Conservation (phyloP, 2,888 invertebrate genomes). For the Euclidia mi region DNA sequence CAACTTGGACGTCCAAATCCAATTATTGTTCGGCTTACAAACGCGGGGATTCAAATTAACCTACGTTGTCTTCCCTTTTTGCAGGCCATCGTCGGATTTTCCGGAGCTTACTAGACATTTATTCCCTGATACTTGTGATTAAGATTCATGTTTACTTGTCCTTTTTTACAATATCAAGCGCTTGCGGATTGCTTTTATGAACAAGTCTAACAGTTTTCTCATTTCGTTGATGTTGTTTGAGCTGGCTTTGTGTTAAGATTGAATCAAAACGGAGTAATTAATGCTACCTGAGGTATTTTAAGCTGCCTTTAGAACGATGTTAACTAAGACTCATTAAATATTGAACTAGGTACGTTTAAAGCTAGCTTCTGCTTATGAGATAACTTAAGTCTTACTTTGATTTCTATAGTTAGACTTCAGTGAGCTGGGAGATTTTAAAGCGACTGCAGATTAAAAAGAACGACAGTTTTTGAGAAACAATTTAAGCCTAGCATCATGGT, state of each 20-base stretch:
- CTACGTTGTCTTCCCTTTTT: constrained; percentile 77
- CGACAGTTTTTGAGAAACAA: too few species aligned
- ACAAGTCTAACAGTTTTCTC: constrained; percentile 52
- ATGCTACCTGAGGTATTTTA: constrained; percentile 16
- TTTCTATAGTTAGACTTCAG: too few species aligned
- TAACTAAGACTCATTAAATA: constrained; percentile 37
- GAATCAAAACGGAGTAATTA: constrained; percentile 27
- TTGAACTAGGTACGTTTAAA: constrained; percentile 1
- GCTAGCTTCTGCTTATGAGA: too few species aligned
- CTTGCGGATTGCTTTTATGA: constrained; percentile 56
- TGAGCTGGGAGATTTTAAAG: too few species aligned
- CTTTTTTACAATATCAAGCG: constrained; percentile 50
- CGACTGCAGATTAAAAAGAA: too few species aligned
- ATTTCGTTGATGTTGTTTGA: constrained; percentile 50
- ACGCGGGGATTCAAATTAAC: constrained; percentile 85
- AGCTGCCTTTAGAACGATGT: constrained; percentile 34
- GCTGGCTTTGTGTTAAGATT: constrained; percentile 41
- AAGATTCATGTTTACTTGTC: constrained; percentile 74
- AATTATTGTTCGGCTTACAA: constrained; percentile 85
- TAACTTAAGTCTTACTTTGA: too few species aligned
- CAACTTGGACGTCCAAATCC: constrained; percentile 87
- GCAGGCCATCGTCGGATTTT: constrained; percentile 69
- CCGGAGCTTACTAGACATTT: constrained; percentile 65
- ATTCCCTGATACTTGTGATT: constrained; percentile 74
- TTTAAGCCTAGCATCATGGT: too few species aligned